Evolutionary conservation across 2,888 invertebrate genomes (phyloP).

Genomic region (Brachyopa scutellaris): DNA sequence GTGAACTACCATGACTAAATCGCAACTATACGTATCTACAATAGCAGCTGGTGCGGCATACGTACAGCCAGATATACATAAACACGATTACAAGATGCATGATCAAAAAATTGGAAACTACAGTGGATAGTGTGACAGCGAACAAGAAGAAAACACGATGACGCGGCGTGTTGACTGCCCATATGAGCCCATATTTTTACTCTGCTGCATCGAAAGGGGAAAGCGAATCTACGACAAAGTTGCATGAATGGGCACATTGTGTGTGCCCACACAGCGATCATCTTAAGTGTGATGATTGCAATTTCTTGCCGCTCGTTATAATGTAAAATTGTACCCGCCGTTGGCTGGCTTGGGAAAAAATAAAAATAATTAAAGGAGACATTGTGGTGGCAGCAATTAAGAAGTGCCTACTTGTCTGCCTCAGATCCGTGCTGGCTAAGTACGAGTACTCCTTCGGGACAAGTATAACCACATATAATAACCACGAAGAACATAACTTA

Average conservation of each 20-base stretch:
- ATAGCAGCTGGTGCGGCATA: background rate
- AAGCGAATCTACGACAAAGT: slow-evolving; percentile 7
- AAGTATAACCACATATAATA: too few relatives aligned
- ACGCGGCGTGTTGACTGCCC: background rate
- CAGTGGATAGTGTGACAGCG: background rate
- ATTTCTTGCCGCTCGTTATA: slow-evolving; percentile 1
- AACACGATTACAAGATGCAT: background rate
- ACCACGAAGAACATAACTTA: too few relatives aligned
- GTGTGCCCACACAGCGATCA: slow-evolving; percentile 10
- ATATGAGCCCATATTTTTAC: background rate
- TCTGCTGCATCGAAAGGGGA: background rate
- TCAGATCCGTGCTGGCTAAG: slow-evolving; percentile 10
- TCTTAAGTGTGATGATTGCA: slow-evolving; percentile 5
- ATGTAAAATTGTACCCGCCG: background rate
- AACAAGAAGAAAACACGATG: background rate
- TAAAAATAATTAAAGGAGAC: slow-evolving; percentile 17
- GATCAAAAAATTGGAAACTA: slow-evolving; percentile 12
- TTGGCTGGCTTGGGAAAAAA: background rate
- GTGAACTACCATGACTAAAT: slow-evolving; percentile 11
- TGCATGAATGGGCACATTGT: slow-evolving; percentile 18
- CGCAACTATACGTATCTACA: background rate
- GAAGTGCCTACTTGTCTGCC: background rate
- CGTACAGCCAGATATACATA: background rate
- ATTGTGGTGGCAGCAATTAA: background rate
- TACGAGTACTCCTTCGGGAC: background rate